Base-by-base conservation (phyloP, 92 coral and sea anemone species). In the Palythoa grandiflora region DNA sequence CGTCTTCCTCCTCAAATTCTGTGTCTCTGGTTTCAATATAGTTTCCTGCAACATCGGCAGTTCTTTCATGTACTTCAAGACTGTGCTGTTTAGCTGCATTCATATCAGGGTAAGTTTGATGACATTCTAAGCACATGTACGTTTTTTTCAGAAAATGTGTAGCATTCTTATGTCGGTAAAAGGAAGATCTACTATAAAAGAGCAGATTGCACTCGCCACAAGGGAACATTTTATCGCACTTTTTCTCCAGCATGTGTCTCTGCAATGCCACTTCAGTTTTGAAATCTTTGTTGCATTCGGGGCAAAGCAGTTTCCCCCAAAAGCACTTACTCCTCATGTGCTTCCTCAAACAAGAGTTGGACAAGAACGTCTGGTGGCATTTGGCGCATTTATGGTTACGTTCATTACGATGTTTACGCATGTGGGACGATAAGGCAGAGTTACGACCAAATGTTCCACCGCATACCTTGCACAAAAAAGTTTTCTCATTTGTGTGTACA, bases 21-120 rank as follows among this genome's bases (percentile, higher is more conserved):
- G 48, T 63, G 8, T 53, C 75, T 14, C 40, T 81, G 50, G 38
- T 52, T 81, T 81, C 75, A 66, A 81, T 68, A 21, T 65, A 66
- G 1, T 68, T 68, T 81, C 66, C 86, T 40, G 75, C 59, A 81
- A 3, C 47, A 13, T 65, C 75, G 5, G 60, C 61, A 28, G 39
- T 36, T 66, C 86, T 66, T 20, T 28, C 21, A 52, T 66, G 86
- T 44, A 71, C 86, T 35, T 81, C 86, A 14, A 81, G 73, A n/a
- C 75, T 14, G 74, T 81, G 86, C n/a, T 51, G 75, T 81, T 81
- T 66, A 19, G 86, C 86, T 17, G 73, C 16, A 35, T 68, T 13
- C 61, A 40, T 81, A 47, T 81, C 86, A 70, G 86, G 86, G 40
- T 40, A 81, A 20, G n/a, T 81, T 71, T 81, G 86, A 12, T 63